phyloP scores from a whole-genome alignment of 2,888 invertebrate species.

The Endotricha flammealis region DNA sequence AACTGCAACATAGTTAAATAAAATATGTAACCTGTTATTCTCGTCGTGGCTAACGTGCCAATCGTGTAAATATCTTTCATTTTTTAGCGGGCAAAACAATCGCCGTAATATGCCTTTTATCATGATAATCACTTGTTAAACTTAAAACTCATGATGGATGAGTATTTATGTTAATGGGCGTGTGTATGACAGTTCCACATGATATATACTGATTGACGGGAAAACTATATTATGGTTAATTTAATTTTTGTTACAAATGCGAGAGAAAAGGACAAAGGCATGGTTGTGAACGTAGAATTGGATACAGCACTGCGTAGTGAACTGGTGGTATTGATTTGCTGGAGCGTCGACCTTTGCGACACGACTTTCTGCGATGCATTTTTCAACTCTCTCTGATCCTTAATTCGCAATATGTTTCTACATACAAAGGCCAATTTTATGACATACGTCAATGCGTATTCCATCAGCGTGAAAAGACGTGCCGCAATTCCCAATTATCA shows the following conservation, averaged over 20 bases:
- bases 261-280: constrained; percentile 27
- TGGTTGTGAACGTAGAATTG: constrained; percentile 17
- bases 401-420: background rate
- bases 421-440: background rate
- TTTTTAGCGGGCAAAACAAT: constrained; percentile 1
- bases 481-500: background rate
- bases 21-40: background rate
- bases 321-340: constrained; percentile 34
- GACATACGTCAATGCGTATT: background rate
- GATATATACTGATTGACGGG: too few relatives aligned
- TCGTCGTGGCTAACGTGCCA: background rate
- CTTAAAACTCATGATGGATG: too few relatives aligned
- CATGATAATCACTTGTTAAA: constrained; percentile 2
- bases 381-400: background rate
- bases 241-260: constrained; percentile 24
- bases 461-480: background rate
- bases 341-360: constrained; percentile 28
- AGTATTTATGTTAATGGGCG: too few relatives aligned
- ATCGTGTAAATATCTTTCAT: constrained; percentile 3
- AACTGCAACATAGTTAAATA: too few relatives aligned
- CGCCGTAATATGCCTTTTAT: background rate
- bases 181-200: too few relatives aligned
- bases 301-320: constrained; percentile 23
- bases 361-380: constrained; percentile 3
- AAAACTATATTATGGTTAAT: too few relatives aligned